Evolutionary conservation across 2,113 vertebrate genomes (phyloP), one percentile per base, ranked within the genome.

Genomic region (Scytalopus superciliaris): DNA sequence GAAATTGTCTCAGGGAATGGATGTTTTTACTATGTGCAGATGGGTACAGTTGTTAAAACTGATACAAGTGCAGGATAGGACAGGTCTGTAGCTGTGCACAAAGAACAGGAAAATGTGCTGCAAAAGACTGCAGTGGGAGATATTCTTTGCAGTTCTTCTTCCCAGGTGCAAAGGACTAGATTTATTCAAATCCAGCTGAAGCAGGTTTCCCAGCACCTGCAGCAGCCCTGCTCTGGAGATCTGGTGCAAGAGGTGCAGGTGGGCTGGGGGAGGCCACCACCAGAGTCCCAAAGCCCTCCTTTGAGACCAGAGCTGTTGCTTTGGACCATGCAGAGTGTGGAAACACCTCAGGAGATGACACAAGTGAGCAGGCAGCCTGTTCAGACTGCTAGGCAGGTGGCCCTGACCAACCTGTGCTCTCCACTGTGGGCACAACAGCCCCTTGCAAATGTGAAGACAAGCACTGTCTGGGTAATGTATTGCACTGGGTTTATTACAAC

Each of bases 1-100:
- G 60, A 37, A 53, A 69, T 1, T 60, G 11, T 44, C 37, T 52
- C 1, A 1, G 42, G 45, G 19, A 52, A 57, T 1, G 1, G 50
- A 40, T 10, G 56, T 10, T 75, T 90, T 75, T 75, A 45, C 39
- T 16, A 13, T 1, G 13, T 40, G 19, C 55, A 50, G 33, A 42
- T 1, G 4, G 33, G 11, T 24, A 73, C 24, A 60, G n/a, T 12
- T 7, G 2, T 64, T 82, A 72, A 84, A 93, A 50, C 28, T 19
- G 62, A 50, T 22, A 25, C 7, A 82, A 66, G 8, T n/a, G n/a
- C 35, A 45, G 31, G 9, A 18, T 30, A 33, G 49, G 35, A n/a
- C 7, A 37, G 19, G 15, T 67, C 33, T 39, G 63, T 8, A 79
- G 19, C 21, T 30, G n/a, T 0, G 12, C 14, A 2, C 18, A 53